Base-by-base conservation (phyloP, 30 jellyfish, hydroid and myxozoan species). In the Hydra vulgaris region DNA sequence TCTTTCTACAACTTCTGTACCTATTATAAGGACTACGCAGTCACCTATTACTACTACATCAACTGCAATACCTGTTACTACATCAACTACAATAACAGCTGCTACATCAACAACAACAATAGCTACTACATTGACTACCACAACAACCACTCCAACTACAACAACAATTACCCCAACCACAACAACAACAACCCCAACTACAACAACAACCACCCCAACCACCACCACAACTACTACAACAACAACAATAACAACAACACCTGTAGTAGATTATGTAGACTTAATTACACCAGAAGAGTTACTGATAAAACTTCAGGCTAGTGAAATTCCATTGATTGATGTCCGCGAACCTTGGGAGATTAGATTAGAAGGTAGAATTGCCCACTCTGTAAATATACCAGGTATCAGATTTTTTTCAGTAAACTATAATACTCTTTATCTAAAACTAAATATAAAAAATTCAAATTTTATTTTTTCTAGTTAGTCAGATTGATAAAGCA, bases 271-370 rank as follows among this genome's bases (percentile, higher is more conserved):
- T 40, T 18, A 61, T 23, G 25, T 24, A 1, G 85, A 78, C 54
- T 23, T 78, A 25, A 78, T 88, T 61, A 74, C 90, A 24, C 88
- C 90, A 25, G 83, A 72, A 21, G 90, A 90, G 73, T 80, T 90
- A 74, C 74, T 66, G 25, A 70, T 21, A 0, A 23, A 78, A 82
- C 90, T 85, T 22, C 67, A 74, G 54, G 17, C 82, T 15, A 66
- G 26, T 21, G 69, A 75, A 0, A 94, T 90, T 76, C 78, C 78
- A 26, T 22, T 90, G 40, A 78, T 90, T 53, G 97, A 90, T 75
- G 97, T 90, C 18, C 72, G 97, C 54, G 71, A 70, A 27, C 87
- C 95, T 27, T 85, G 88, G 88, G 97, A 90, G 54, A 72, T 90
- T 52, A 67, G 24, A 23, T 25, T 23, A 67, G 94, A 85, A 55